These are phyloP conservation scores for Archaeoteleia sp. DNA, from an alignment of 2,888 invertebrate species.

Conservation along the genomic window DNA sequence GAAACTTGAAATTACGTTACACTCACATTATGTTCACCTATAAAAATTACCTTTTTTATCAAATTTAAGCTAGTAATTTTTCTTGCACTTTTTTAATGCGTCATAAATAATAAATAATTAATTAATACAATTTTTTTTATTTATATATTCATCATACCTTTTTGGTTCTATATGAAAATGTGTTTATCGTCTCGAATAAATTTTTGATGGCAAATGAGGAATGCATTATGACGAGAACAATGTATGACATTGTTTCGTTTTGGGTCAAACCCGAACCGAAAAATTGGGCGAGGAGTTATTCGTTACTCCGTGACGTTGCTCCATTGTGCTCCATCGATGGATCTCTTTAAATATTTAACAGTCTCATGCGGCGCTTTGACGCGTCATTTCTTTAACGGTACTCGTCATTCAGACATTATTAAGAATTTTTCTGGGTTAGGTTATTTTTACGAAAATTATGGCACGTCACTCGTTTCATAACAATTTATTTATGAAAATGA, in stretches of 20 bases:
- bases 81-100: too few species aligned
- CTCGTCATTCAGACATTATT: slow-evolving; percentile 40
- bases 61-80: too few species aligned
- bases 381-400: slow-evolving; percentile 53
- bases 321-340: slow-evolving; percentile 65
- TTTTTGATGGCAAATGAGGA: too few species aligned
- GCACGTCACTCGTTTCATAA: slow-evolving; percentile 10
- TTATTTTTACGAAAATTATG: slow-evolving; percentile 31
- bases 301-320: slow-evolving; percentile 53
- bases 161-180: too few species aligned
- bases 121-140: too few species aligned
- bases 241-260: slow-evolving; percentile 37
- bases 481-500: too few species aligned
- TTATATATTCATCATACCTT: too few species aligned
- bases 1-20: too few species aligned
- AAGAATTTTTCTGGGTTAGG: slow-evolving; percentile 47
- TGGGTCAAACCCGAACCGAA: slow-evolving; percentile 47
- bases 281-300: slow-evolving; percentile 51
- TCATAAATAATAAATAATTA: too few species aligned
- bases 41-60: too few species aligned
- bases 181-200: too few species aligned
- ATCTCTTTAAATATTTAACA: slow-evolving; percentile 73
- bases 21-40: too few species aligned
- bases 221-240: slow-evolving; percentile 36
- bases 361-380: slow-evolving; percentile 57